Base-by-base conservation (phyloP, 2,797 vertebrate genomes). In the Gallinago solitaria region DNA sequence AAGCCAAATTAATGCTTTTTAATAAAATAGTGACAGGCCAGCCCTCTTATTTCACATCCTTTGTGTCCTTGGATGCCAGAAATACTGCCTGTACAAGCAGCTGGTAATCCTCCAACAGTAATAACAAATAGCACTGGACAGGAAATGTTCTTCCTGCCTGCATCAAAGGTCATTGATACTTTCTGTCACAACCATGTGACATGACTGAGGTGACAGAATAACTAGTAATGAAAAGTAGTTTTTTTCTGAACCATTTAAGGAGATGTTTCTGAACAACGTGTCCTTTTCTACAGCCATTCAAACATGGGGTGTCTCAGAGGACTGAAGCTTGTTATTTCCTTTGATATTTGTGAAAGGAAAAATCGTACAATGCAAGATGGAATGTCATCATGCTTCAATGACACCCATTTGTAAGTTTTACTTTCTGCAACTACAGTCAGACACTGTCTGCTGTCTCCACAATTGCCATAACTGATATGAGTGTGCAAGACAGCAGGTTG, bases 331-430 rank as follows among this genome's bases (percentile, higher is more conserved):
- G 3, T 59, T 80, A 48, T 45, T 61, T 23, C 12, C 4, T 64
- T 47, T n/a, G 16, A 35, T 27, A 32, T 9, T 68, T 65, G 21
- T 50, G 25, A 73, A 76, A 75, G n/a, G 7, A 61, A 17, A 79
- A 79, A 39, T 73, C 1, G 1, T 25, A 45, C 24, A 45, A 27
- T 9, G 18, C 3, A 13, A 33, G 13, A 18, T 0, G 0, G 12
- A 64, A 60, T 43, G 23, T 35, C 73, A 24, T n/a, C 2, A 8
- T 23, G 7, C 43, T 63, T 24, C 25, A 86, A n/a, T 0, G 3
- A 63, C 15, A 70, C 2, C 9, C 14, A 27, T 33, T 80, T 15
- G 3, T 25, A 33, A 67, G 1, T 32, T 5, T 14, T 57, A 11
- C 18, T 61, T 88, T 75, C 24, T 11, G 2, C 1, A 3, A 28